Base-by-base conservation (phyloP, 2,888 invertebrate genomes). In the Homarus gammarus region DNA sequence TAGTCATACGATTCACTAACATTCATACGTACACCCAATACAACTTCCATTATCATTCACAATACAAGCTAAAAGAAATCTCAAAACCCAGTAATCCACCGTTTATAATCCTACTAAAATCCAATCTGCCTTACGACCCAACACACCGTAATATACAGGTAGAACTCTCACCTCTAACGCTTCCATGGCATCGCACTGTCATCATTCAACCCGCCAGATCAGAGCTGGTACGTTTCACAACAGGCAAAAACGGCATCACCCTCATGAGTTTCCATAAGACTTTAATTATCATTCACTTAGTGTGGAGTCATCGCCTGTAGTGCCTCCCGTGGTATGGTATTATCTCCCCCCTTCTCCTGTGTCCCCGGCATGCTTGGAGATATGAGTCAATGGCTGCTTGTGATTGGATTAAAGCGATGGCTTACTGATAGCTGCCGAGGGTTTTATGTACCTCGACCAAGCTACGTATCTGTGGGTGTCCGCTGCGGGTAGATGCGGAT, bases 321-420 rank as follows among this genome's bases (percentile, higher is more conserved):
- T n/a, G 36, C 1, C n/a, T n/a, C 3, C 10, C 38, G 49, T 31
- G 68, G 68, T 6, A 1, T 15, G 40, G 85, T 51, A 38, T 51
- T 86, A 51, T 86, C 85, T 77, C 36, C 40, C 77, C 77, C 33
- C 2, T 22, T 72, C 51, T 2, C 6, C 33, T 68, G 68, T 72
- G 56, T 22, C 77, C 22, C 68, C 68, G 68, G 78, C 78, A 86
- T 86, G 85, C 85, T 86, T 86, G 78, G 78, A 75, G 85, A 73
- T 86, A 86, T 86, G 61, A 70, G 78, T 86, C 85, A 86, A 78
- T 86, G 85, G 85, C 78, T 36, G 68, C 36, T 70, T 64, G 68
- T 86, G 85, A 86, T 86, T 86, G 85, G 85, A 86, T 86, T 86
- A 86, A 78, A 78, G 70, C 68, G 85, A 86, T 78, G 85, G 85